phyloP scores from a whole-genome alignment of 2,888 invertebrate genomes.

The Aethes cnicana region DNA sequence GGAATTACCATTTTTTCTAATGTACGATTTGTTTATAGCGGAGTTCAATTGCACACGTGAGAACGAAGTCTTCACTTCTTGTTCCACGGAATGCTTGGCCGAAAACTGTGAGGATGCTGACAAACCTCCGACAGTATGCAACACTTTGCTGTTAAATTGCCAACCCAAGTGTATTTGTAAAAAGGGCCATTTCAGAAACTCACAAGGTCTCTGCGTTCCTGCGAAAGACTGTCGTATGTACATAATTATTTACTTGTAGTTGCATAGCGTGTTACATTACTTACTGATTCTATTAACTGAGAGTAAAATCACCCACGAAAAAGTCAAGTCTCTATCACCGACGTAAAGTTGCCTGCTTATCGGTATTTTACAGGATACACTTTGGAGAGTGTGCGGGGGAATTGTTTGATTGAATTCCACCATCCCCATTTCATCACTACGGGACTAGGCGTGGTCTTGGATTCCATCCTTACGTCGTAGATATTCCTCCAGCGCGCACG shows the following conservation, averaged over 20 bases:
- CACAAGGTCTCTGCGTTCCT: slow-evolving; percentile 26
- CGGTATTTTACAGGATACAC: no score
- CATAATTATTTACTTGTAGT: background rate
- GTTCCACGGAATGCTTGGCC: slow-evolving; percentile 25
- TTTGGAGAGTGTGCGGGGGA: no score
- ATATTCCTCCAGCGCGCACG: no score
- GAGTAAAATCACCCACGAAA: no score
- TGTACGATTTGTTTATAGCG: slow-evolving; percentile 22
- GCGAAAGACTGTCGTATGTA: slow-evolving; percentile 23
- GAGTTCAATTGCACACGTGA: slow-evolving; percentile 29
- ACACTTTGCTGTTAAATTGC: slow-evolving; percentile 28
- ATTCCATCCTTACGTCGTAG: no score
- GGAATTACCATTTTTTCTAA: no score
- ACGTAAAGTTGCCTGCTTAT: no score
- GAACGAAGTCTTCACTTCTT: slow-evolving; percentile 28
- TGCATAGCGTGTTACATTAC: background rate
- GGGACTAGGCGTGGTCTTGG: no score
- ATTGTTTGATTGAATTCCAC: no score
- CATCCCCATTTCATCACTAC: no score
- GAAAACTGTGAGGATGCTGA: slow-evolving; percentile 27
- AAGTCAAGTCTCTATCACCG: no score
- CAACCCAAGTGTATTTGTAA: slow-evolving; percentile 32
- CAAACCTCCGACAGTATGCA: slow-evolving; percentile 14
- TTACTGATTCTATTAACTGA: no score
- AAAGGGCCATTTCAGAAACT: slow-evolving; percentile 25